phyloP scores from a whole-genome alignment of 37 sponge, comb jelly and placozoan species.

The Corticium candelabrum region DNA sequence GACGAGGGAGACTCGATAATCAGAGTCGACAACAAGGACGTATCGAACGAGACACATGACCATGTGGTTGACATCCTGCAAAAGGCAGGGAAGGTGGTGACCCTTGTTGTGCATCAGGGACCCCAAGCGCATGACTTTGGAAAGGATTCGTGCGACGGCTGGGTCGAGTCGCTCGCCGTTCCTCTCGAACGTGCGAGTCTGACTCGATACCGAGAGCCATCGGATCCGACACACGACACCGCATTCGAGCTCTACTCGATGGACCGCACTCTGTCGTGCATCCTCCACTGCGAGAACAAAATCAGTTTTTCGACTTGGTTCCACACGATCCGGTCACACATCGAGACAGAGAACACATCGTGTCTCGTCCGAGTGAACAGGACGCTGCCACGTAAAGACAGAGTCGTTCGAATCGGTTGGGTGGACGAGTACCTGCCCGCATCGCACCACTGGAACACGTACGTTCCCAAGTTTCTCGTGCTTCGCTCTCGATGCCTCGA shows the following conservation, averaged over 20 bases:
- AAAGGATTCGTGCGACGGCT: not conserved
- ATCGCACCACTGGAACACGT: constrained; percentile 1
- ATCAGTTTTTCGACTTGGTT: not conserved
- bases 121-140: not conserved
- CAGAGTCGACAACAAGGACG: not conserved
- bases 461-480: not conserved
- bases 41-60: not conserved
- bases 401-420: not conserved
- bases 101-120: not conserved
- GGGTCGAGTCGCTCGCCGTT: not conserved
- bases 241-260: not conserved
- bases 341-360: not conserved
- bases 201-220: not conserved
- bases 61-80: not conserved
- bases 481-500: not conserved
- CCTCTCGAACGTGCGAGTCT: not conserved
- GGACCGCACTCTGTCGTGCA: not conserved
- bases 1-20: not conserved
- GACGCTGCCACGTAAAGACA: not conserved
- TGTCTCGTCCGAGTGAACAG: not conserved
- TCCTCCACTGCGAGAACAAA: not conserved
- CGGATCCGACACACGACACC: not conserved
- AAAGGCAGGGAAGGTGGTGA: not conserved
- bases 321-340: not conserved
- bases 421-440: not conserved